Conservation (phyloP, 2,888 invertebrate species). For the Parochlus steinenii region DNA sequence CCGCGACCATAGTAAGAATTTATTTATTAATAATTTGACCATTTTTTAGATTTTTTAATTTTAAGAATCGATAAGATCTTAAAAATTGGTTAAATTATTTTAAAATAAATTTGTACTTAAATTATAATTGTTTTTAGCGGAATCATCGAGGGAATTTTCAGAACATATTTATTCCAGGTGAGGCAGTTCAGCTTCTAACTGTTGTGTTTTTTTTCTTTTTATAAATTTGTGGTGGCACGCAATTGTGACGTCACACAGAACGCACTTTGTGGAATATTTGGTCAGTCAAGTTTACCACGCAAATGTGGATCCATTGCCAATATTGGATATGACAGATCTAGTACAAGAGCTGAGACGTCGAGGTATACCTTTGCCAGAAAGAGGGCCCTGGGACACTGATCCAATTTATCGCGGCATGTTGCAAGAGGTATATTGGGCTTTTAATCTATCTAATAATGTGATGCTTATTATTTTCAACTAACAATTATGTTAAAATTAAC, state of each 20-base stretch:
- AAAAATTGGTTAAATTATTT: too few species aligned
- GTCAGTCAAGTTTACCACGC: conserved; percentile 69
- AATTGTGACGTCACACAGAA: conserved; percentile 37
- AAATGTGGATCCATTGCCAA: conserved; percentile 73
- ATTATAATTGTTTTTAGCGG: too few species aligned
- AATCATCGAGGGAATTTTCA: conserved; percentile 15
- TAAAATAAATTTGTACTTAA: too few species aligned
- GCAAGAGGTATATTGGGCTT: conserved; percentile 50
- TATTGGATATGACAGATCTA: conserved; percentile 75
- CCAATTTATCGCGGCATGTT: conserved; percentile 71
- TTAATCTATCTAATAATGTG: too few species aligned
- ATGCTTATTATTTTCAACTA: too few species aligned
- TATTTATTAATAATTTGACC: conserved; percentile 12
- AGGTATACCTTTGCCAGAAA: conserved; percentile 67
- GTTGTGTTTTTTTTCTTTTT: conserved; percentile 13
- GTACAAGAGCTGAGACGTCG: conserved; percentile 73
- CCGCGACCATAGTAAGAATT: conserved; percentile 40
- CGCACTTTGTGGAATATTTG: conserved; percentile 92
- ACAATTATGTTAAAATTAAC: conserved; percentile 12
- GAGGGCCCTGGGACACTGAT: conserved; percentile 67
- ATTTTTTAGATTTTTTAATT: conserved; percentile 2
- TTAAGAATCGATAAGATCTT: too few species aligned
- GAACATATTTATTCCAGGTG: too few species aligned
- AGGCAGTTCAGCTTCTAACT: too few species aligned
- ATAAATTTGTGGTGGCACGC: conserved; percentile 11